These are phyloP conservation scores for Macaria notata DNA, from an alignment of 2,888 invertebrate genomes.

Conservation along the genomic window DNA sequence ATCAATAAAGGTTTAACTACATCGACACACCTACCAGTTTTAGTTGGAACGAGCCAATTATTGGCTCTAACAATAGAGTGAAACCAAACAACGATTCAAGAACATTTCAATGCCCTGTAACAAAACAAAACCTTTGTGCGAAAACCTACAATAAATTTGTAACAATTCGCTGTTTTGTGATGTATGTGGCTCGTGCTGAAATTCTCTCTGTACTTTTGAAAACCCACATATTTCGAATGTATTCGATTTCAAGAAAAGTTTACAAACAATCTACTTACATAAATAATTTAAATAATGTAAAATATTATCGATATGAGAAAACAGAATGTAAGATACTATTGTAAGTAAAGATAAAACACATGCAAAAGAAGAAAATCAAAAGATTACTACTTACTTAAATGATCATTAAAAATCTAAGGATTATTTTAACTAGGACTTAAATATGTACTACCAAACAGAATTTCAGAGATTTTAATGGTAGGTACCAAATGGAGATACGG, in stretches of 20 bases:
- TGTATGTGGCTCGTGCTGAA: slow-evolving; percentile 22
- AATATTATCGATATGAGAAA: too few species aligned
- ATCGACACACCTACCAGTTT: slow-evolving; percentile 11
- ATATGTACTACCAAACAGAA: too few species aligned
- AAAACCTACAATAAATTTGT: slow-evolving; percentile 11
- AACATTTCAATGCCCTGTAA: slow-evolving; percentile 22
- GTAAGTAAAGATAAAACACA: too few species aligned
- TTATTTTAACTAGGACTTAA: too few species aligned
- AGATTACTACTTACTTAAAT: too few species aligned
- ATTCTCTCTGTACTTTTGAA: slow-evolving; percentile 9
- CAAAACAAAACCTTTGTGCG: slow-evolving; percentile 19
- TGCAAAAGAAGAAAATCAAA: too few species aligned
- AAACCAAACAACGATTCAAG: slow-evolving; percentile 25
- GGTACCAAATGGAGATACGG: too few species aligned
- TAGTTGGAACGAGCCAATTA: slow-evolving; percentile 16
- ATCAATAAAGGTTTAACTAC: slow-evolving; percentile 18
- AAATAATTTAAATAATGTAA: too few species aligned
- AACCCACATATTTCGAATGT: slow-evolving; percentile 7
- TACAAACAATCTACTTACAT: background rate
- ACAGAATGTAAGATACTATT: too few species aligned
- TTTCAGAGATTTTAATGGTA: too few species aligned
- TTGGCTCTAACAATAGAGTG: slow-evolving; percentile 18
- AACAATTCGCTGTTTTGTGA: slow-evolving; percentile 5
- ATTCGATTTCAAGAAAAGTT: slow-evolving; percentile 4
- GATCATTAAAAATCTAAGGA: too few species aligned